Evolutionary conservation across 2,797 vertebrate genomes (phyloP), one percentile per base, ranked within the genome.

Genomic region (Xenopus petersii): DNA sequence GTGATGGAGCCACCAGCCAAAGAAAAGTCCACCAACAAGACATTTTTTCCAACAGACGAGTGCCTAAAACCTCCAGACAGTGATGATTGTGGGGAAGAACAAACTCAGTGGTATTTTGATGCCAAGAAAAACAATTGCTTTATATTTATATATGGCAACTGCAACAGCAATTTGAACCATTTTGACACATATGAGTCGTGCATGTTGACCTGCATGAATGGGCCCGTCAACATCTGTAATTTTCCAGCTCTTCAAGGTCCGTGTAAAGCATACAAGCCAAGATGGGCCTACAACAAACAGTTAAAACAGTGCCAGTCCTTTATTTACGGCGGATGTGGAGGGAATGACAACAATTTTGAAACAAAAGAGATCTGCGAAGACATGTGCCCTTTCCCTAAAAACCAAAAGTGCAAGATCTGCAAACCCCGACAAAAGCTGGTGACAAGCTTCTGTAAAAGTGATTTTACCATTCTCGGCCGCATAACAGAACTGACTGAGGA

Each of bases 321-420:
- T 80, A 91, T 99, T 82, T 99, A 96, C 0, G 95, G 98, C 0
- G 98, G 98, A 16, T 99, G 98, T 0, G 94, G 93, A 2, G 97
- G 97, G 73, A 99, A 99, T 0, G 89, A 93, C 66, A 99, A 99
- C 91, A 99, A 98, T 88, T 99, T 99, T 70, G 94, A 94, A 79
- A 98, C 95, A 71, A 93, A 94, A 3, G 95, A 97, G 81, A 90
- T 93, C 46, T 99, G 98, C 0, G 95, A 98, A 81, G 94, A 98
- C 75, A 91, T 89, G 74, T 99, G 98, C 58, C 98, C 97, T 1
- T 94, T 93, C 84, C 96, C 93, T 0, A 94, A 91, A 81, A 92
- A 90, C 85, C 94, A 91, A 1, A 90, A 88, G 76, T 99, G 98
- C 86, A 95, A 94, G 76, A 88, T 91, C 5, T 99, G 98, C 85